A percentile compares a stretch with the other conserved stretches of the same genome.
Conservation (phyloP, 2,113 vertebrate species). For the Motacilla alba region DNA sequence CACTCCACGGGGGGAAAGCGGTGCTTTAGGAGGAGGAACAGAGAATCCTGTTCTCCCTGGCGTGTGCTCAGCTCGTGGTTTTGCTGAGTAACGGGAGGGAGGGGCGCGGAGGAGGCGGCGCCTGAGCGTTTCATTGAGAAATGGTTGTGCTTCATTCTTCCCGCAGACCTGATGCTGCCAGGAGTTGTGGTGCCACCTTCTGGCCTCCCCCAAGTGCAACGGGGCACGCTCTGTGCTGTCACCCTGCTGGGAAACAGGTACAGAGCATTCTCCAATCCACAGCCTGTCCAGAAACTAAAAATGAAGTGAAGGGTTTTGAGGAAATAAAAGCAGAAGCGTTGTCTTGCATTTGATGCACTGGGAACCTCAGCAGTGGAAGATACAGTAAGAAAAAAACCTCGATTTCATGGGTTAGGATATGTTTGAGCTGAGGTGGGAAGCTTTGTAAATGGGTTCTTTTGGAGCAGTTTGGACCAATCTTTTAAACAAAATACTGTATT, state of each 20-base stretch:
- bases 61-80: background rate
- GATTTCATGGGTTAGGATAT: background rate
- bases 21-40: background rate
- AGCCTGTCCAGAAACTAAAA: background rate
- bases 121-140: background rate
- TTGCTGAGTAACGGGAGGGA: constrained; percentile 16
- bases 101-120: background rate
- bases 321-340: background rate
- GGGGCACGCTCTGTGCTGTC: constrained; percentile 83
- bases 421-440: background rate
- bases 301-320: background rate
- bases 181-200: constrained; percentile 84
- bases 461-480: background rate
- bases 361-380: background rate
- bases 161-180: constrained; percentile 94
- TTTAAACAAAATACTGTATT: background rate
- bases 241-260: constrained; percentile 87
- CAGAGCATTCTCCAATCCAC: background rate
- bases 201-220: constrained; percentile 84
- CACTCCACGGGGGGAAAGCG: background rate
- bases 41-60: background rate
- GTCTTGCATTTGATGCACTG: accelerated
- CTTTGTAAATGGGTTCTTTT: background rate
- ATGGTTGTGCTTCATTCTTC: background rate
- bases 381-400: background rate